phyloP scores from a whole-genome alignment of 2,888 invertebrate genomes.

The Drosophila stalkeri region DNA sequence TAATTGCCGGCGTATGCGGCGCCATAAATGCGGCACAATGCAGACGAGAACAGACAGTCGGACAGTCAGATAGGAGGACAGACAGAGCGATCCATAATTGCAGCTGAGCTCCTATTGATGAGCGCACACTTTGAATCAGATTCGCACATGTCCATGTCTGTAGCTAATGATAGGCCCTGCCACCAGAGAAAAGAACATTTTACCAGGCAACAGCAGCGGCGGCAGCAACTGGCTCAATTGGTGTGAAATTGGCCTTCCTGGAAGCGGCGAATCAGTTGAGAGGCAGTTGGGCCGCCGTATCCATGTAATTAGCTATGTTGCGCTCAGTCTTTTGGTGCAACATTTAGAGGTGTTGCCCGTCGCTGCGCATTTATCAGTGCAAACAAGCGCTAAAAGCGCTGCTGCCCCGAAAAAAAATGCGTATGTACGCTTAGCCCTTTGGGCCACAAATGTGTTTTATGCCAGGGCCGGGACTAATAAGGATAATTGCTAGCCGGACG shows the following conservation, averaged over 20 bases:
- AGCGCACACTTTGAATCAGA: conserved; percentile 42
- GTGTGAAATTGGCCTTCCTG: conserved; percentile 79
- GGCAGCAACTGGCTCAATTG: conserved; percentile 49
- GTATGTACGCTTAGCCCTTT: conserved; percentile 54
- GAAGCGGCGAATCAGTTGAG: conserved; percentile 39
- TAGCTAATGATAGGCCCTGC: conserved; percentile 60
- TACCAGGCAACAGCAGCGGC: conserved; percentile 18
- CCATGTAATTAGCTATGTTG: conserved; percentile 68
- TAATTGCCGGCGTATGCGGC: conserved; percentile 77
- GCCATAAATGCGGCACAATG: conserved; percentile 77
- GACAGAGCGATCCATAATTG: conserved; percentile 64
- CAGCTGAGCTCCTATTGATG: conserved; percentile 58
- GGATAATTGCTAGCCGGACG: conserved; percentile 70
- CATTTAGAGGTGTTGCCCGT: conserved; percentile 56
- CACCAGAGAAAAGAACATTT: conserved; percentile 44
- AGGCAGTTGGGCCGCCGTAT: conserved; percentile 22
- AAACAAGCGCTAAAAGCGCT: conserved; percentile 71
- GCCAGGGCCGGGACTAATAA: conserved; percentile 66
- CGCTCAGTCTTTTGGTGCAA: conserved; percentile 17
- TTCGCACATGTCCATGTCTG: conserved; percentile 31
- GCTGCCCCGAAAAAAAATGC: conserved; percentile 52
- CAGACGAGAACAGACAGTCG: conserved; percentile 42
- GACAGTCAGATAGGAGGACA: conserved; percentile 5
- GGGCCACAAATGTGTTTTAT: conserved; percentile 56
- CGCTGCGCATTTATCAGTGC: conserved; percentile 77